Conservation (phyloP, 2,113 vertebrate species). For the Petromus typicus region DNA sequence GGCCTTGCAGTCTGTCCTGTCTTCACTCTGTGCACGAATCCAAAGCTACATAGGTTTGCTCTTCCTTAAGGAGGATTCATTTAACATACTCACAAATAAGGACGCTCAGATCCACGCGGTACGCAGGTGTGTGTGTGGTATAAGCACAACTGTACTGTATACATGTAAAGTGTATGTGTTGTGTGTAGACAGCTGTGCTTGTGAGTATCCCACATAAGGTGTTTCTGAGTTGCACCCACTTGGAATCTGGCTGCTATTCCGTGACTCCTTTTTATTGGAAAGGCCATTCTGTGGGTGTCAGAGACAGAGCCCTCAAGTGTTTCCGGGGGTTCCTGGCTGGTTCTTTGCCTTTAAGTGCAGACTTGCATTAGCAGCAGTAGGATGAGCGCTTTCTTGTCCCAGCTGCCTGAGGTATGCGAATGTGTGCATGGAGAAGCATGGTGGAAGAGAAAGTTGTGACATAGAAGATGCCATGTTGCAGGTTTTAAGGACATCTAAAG, state of each 20-base stretch:
- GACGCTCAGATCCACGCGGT: background rate
- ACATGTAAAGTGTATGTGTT: fast-evolving
- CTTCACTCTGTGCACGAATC: background rate
- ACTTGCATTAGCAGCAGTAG: background rate
- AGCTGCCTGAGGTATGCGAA: background rate
- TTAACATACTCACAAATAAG: background rate
- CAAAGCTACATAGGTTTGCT: background rate
- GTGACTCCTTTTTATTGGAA: background rate
- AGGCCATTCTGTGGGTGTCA: background rate
- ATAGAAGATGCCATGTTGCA: background rate
- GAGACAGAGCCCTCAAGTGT: background rate
- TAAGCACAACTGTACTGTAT: background rate
- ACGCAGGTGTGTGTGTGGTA: background rate
- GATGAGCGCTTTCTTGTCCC: background rate
- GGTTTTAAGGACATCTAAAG: background rate
- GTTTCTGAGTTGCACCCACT: background rate
- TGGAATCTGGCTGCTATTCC: background rate
- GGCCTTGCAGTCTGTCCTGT: background rate
- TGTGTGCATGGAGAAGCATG: background rate
- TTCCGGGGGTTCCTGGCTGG: background rate
- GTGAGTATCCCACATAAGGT: background rate
- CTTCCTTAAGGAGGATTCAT: background rate
- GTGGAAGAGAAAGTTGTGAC: background rate
- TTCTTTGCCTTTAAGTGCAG: background rate
- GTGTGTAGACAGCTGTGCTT: background rate